Percentiles rank a stretch among this genome's conserved stretches.
phyloP scores from a whole-genome alignment of 2,888 invertebrate species.

The Cheilosia pagana region DNA sequence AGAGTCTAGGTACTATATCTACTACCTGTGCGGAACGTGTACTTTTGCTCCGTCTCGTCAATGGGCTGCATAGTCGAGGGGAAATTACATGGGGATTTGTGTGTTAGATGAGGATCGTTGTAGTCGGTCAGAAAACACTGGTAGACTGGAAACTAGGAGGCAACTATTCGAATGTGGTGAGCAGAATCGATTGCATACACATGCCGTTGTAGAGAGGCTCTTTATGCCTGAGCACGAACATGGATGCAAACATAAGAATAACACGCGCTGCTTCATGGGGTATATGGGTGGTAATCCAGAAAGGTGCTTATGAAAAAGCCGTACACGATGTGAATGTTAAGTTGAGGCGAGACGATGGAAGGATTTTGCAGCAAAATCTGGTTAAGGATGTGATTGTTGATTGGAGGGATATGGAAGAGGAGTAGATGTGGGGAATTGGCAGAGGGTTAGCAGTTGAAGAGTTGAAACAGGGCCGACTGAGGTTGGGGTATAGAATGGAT shows the following conservation, averaged over 20 bases:
- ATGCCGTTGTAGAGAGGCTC: slow-evolving; percentile 16
- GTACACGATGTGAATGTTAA: slow-evolving; percentile 23
- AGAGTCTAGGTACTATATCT: not conserved
- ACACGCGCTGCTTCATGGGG: slow-evolving; percentile 39
- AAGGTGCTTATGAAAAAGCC: slow-evolving; percentile 52
- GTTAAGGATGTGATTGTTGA: no score
- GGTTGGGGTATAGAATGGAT: no score
- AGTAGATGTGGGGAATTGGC: no score
- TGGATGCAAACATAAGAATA: slow-evolving; percentile 62
- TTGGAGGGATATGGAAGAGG: no score
- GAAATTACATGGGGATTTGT: slow-evolving; percentile 70
- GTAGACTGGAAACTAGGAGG: slow-evolving; percentile 24
- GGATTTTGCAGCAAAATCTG: not conserved
- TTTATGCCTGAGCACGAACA: slow-evolving; percentile 51
- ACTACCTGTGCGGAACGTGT: slow-evolving; percentile 23
- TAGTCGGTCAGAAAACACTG: slow-evolving; percentile 54
- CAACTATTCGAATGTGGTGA: slow-evolving; percentile 30
- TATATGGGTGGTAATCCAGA: slow-evolving; percentile 19
- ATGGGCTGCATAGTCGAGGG: slow-evolving; percentile 33
- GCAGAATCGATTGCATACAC: slow-evolving; percentile 37
- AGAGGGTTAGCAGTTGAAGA: no score
- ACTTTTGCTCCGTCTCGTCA: slow-evolving; percentile 38
- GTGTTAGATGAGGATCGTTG: slow-evolving; percentile 63
- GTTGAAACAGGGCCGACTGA: no score
- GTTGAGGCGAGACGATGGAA: not conserved